Evolutionary conservation across 2,797 vertebrate genomes (phyloP).

Genomic region (Diplodus puntazzo): DNA sequence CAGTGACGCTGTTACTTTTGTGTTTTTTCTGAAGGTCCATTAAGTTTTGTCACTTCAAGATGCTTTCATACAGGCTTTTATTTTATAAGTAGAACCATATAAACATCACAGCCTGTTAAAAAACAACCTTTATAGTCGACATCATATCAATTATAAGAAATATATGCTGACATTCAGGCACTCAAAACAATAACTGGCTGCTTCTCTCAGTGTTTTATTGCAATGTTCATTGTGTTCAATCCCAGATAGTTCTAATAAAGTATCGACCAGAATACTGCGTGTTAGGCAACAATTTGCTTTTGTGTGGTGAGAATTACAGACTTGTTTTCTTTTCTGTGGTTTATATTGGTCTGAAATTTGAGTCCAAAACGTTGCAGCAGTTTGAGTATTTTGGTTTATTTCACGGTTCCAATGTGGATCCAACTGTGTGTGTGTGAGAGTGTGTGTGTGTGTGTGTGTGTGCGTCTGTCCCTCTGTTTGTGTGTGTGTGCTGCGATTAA

Average conservation of each 20-base stretch:
- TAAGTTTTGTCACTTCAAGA: not conserved
- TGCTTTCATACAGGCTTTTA: not conserved
- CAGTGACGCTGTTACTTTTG: not conserved
- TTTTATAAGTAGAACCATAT: not conserved
- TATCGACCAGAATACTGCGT: not conserved
- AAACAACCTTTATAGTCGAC: not conserved
- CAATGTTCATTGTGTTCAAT: not conserved
- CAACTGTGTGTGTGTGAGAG: not conserved
- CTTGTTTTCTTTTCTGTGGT: not conserved
- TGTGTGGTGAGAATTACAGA: not conserved
- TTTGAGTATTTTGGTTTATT: conserved; percentile 4
- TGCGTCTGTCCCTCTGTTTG: not conserved
- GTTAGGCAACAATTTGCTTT: too few species aligned
- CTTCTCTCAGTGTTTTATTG: not conserved
- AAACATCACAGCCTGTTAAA: too few species aligned
- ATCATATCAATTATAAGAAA: not conserved
- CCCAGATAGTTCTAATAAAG: not conserved
- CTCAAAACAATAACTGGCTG: not conserved
- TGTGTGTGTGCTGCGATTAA: conserved; percentile 35
- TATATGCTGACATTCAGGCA: not conserved
- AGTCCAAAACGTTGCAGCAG: not conserved
- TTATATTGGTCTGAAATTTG: not conserved
- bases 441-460: not conserved
- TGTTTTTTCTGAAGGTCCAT: not conserved
- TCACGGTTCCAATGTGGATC: not conserved